Conservation (phyloP, 2,113 vertebrate genomes). For the Ceyx melanurus region DNA sequence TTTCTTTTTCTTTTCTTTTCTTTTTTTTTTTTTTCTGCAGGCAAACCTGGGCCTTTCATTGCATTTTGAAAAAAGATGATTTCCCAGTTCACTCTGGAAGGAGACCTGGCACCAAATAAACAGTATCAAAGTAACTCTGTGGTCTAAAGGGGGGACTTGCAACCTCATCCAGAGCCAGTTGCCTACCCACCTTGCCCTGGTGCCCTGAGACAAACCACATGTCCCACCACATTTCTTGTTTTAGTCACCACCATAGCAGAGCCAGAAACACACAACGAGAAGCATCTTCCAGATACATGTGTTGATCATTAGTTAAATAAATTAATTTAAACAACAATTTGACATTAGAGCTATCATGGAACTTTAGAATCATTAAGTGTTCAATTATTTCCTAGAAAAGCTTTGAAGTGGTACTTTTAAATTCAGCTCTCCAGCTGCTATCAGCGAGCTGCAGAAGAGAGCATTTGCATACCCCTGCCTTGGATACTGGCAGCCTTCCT, state of each 20-base stretch:
- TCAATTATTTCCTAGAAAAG: slow-evolving; percentile 33
- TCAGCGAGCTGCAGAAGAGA: slow-evolving; percentile 6
- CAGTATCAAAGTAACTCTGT: neutral
- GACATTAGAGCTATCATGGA: neutral
- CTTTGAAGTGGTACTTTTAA: slow-evolving; percentile 39
- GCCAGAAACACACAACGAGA: neutral
- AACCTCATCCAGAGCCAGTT: neutral
- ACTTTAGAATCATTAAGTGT: slow-evolving; percentile 27
- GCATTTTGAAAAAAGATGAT: neutral
- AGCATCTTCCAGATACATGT: neutral
- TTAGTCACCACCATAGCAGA: accelerated
- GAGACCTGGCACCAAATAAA: neutral
- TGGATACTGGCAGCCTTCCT: slow-evolving; percentile 27
- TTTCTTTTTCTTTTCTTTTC: too few relatives aligned
- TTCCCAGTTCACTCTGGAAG: neutral
- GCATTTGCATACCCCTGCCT: neutral
- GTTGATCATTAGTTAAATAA: slow-evolving; percentile 8
- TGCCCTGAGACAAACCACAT: neutral
- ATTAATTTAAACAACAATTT: slow-evolving; percentile 35
- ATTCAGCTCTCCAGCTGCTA: slow-evolving; percentile 33
- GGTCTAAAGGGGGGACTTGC: neutral
- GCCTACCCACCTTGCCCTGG: neutral
- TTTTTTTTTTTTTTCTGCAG: neutral
- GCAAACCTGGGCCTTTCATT: neutral
- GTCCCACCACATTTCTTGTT: neutral